Evolutionary conservation across 2,113 vertebrate genomes (phyloP), one percentile per base, ranked within the genome.

Genomic region (Gavia stellata): DNA sequence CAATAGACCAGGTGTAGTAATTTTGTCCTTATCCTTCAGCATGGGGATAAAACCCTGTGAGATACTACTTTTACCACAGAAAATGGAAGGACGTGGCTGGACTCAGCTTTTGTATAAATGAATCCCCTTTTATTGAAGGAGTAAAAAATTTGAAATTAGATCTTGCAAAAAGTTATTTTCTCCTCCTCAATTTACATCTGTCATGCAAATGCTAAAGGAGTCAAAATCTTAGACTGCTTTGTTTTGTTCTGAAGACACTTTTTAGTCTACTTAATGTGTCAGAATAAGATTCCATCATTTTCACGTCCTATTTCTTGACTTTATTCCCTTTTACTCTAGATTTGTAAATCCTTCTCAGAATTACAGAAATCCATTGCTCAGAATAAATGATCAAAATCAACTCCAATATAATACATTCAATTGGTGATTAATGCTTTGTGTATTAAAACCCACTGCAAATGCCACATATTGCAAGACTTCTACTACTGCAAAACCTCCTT

Each of bases 381-480:
- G 70, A 90, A 33, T 40, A 63, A 91, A 81, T 3, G 36, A 81
- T 61, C 62, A 88, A 52, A 88, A 88, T 53, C 26, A 86, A 82
- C 73, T 81, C 66, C 50, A 92, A 47, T 6, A 85, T 33, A 63
- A 92, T 26, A 90, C 40, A 97, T 89, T 95, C 79, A 92, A 88
- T 61, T 42, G 58, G 33, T 80, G 66, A 56, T 74, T 86, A 91
- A 53, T 13, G 55, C 79, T 94, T 65, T 89, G 17, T 77, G 66
- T 81, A 87, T 82, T 96, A 73, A 97, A 96, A 86, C 14, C 42
- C 61, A 89, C 34, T 65, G 38, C 42, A 87, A 89, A 84, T 74
- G 44, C 17, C 33, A 78, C 1, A 0, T 86, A 47, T 50, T 61
- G 28, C 47, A 92, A 70, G 40, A 73, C 19, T 86, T 88, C 31